Base-by-base conservation (phyloP, 1,140 invertebrate species). In the Drosophila asahinai region DNA sequence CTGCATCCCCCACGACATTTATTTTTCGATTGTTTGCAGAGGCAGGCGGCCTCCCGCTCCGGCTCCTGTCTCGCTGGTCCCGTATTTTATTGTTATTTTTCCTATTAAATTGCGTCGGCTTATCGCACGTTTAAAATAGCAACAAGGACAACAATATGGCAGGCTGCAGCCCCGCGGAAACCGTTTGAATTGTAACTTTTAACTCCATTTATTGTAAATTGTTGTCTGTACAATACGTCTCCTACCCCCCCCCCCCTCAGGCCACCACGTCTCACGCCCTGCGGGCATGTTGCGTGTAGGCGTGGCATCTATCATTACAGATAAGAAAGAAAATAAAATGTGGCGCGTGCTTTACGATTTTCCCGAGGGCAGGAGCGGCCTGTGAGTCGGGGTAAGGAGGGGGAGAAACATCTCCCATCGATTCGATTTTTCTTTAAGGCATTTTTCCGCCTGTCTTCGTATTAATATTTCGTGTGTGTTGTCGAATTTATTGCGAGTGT, bases 131-230 rank as follows among this genome's bases (percentile, higher is more conserved):
- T 90, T 82, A 90, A 90, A 87, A 89, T 63, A 72, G 52, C 83
- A 80, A 65, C 79, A 86, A 79, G 4, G 54, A 11, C 67, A 83
- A 87, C 71, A 67, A 49, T 27, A 63, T 49, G 57, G 45, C 68
- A 43, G 7, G 7, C 27, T 8, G 49, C n/a, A 61, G 65, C 25
- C 52, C 54, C 71, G 38, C 67, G 47, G 71, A 73, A 74, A 61
- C 22, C 80, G 59, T 90, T 90, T 82, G 86, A 86, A 90, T 90
- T 90, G 79, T 86, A 90, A 90, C 81, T 90, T 90, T 90, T 90
- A 90, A 90, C 86, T 90, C 81, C 86, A 90, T 90, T 90, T 90
- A 90, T 90, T 90, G 81, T 90, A 84, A 90, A 90, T 90, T 90
- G 81, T 90, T 80, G 84, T 72, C 70, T 60, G 68, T 65, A 68